These are phyloP conservation scores for Chinchilla lanigera DNA, from an alignment of 2,113 vertebrate species.

Conservation along the genomic window DNA sequence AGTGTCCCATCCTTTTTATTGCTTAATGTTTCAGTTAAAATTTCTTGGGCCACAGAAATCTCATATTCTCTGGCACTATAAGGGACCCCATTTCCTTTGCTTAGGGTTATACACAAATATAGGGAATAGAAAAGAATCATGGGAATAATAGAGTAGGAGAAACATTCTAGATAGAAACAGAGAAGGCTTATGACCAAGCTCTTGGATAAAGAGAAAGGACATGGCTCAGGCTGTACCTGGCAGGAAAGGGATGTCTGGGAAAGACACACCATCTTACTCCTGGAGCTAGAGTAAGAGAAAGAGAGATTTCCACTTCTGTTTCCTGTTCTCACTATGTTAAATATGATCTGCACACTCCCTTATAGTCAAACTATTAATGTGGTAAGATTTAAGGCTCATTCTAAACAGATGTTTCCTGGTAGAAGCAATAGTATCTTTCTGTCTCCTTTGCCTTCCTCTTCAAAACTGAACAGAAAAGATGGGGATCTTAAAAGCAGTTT, in stretches of 20 bases:
- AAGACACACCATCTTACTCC: background rate
- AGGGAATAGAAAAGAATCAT: background rate
- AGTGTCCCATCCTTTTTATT: background rate
- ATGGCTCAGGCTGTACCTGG: background rate
- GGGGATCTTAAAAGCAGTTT: background rate
- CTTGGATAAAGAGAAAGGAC: background rate
- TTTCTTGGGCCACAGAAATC: background rate
- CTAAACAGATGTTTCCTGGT: background rate
- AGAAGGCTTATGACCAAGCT: background rate
- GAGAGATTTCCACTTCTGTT: background rate
- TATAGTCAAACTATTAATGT: background rate
- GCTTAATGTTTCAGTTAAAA: background rate
- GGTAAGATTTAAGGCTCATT: background rate
- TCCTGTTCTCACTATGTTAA: background rate
- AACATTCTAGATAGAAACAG: background rate
- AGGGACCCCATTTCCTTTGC: background rate
- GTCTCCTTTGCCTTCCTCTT: background rate
- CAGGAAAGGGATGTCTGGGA: background rate
- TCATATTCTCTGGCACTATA: background rate
- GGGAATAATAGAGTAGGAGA: background rate
- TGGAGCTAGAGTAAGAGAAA: background rate
- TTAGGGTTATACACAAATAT: background rate
- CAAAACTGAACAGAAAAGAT: background rate
- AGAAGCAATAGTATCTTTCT: background rate
- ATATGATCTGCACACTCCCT: background rate